A percentile compares a stretch with the other conserved stretches of the same genome.
These are phyloP conservation scores for Notiomystis cincta DNA, from an alignment of 2,113 vertebrate genomes.

Conservation along the genomic window DNA sequence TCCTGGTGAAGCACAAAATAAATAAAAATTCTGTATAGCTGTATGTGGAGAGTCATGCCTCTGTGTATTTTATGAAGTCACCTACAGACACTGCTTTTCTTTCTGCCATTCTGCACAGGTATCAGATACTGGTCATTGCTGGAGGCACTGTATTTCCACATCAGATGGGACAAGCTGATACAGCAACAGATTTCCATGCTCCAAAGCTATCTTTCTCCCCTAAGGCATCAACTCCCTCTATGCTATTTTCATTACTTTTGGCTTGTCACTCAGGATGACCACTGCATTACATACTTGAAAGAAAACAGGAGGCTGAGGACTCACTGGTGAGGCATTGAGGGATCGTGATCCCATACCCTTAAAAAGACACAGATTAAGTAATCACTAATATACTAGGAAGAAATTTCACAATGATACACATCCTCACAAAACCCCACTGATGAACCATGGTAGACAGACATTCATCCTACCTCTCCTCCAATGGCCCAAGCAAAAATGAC, in stretches of 20 bases:
- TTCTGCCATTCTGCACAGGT: not conserved
- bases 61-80: not conserved
- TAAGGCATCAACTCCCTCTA: not conserved
- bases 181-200: accelerated
- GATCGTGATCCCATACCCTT: not conserved
- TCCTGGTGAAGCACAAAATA: not conserved
- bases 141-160: not conserved
- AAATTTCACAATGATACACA: not conserved
- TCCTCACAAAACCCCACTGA: not conserved
- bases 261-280: not conserved
- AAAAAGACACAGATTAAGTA: not conserved
- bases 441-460: not conserved
- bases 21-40: not conserved
- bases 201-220: not conserved
- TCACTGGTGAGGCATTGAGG: not conserved
- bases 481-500: conserved; percentile 88
- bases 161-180: not conserved
- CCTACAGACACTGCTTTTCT: not conserved
- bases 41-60: not conserved
- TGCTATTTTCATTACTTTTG: not conserved
- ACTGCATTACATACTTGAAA: not conserved
- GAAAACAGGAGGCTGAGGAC: not conserved
- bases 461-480: conserved; percentile 82
- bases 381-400: not conserved
- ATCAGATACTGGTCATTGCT: not conserved